Evolutionary conservation across 2,113 vertebrate genomes (phyloP).

Genomic region (Rhipidura dahli): DNA sequence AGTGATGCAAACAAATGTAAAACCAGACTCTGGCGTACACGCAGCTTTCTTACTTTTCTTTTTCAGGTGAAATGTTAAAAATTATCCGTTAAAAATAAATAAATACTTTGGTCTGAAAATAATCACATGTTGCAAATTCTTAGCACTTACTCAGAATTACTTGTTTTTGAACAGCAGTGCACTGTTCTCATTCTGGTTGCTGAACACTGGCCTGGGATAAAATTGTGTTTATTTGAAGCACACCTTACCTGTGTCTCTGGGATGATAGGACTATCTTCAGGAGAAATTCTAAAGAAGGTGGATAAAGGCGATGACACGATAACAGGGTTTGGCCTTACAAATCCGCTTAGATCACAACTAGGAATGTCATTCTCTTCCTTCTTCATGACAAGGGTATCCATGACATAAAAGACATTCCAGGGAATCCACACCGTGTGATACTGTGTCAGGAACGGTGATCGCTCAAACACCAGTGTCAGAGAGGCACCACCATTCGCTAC

Average conservation of each 20-base stretch:
- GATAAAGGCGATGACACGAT: constrained; percentile 92
- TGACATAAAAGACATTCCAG: constrained; percentile 95
- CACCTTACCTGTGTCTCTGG: constrained; percentile 93
- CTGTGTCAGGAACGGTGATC: constrained; percentile 88
- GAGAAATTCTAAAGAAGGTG: constrained; percentile 90
- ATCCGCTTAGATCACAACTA: constrained; percentile 91
- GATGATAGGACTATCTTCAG: constrained; percentile 92
- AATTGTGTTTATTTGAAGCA: neutral
- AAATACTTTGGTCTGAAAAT: neutral
- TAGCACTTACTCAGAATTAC: neutral
- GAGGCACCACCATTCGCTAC: constrained; percentile 93
- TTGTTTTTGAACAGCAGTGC: neutral
- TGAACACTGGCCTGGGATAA: neutral
- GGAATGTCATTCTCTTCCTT: constrained; percentile 93
- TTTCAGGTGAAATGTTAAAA: neutral
- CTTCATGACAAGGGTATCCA: constrained; percentile 98
- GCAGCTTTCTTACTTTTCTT: neutral
- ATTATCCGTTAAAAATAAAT: neutral
- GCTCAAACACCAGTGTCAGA: constrained; percentile 89
- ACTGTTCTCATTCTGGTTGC: neutral
- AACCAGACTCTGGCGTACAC: neutral
- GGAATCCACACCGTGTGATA: constrained; percentile 94
- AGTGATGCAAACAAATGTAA: neutral
- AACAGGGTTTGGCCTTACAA: constrained; percentile 87
- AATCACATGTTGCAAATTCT: neutral